A percentile compares a stretch with the other conserved stretches of the same genome.
phyloP scores from a whole-genome alignment of 2,113 vertebrate species.

The Apaloderma vittatum region DNA sequence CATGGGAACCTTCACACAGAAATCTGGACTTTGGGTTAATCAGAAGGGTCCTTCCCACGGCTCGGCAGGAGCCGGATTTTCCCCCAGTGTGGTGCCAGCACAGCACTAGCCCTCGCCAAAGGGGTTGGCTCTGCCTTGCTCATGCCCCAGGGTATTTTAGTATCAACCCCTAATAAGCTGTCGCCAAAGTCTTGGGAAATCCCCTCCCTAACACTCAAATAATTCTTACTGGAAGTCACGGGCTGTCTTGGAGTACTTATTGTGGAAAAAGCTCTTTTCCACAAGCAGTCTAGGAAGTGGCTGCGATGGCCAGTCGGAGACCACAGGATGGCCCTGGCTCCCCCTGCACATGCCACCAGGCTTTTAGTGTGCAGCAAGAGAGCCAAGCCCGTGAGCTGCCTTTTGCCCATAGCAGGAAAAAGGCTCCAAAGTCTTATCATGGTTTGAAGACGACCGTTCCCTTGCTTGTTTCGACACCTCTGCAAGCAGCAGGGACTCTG shows the following conservation, averaged over 20 bases:
- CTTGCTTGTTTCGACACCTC: neutral
- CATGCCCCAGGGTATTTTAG: neutral
- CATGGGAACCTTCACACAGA: constrained; percentile 30
- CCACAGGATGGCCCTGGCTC: accelerated
- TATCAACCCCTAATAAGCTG: too few species aligned
- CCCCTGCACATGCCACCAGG: accelerated
- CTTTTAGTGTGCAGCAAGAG: accelerated
- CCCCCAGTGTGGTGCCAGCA: accelerated
- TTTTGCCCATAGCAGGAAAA: neutral
- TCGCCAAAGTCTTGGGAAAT: neutral
- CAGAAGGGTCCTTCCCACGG: neutral
- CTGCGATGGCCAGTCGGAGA: accelerated
- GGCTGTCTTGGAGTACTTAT: neutral
- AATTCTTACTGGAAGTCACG: neutral
- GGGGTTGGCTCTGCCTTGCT: accelerated
- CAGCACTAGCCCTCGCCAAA: accelerated
- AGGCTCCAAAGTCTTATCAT: neutral
- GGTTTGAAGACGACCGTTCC: neutral
- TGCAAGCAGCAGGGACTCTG: neutral
- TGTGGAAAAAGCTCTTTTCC: neutral
- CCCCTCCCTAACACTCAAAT: neutral
- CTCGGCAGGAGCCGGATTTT: neutral
- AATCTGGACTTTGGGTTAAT: constrained; percentile 36
- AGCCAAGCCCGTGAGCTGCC: accelerated
- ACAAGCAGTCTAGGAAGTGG: neutral